Base-by-base conservation (phyloP, 2,797 vertebrate species). In the Chloroceryle amazona region DNA sequence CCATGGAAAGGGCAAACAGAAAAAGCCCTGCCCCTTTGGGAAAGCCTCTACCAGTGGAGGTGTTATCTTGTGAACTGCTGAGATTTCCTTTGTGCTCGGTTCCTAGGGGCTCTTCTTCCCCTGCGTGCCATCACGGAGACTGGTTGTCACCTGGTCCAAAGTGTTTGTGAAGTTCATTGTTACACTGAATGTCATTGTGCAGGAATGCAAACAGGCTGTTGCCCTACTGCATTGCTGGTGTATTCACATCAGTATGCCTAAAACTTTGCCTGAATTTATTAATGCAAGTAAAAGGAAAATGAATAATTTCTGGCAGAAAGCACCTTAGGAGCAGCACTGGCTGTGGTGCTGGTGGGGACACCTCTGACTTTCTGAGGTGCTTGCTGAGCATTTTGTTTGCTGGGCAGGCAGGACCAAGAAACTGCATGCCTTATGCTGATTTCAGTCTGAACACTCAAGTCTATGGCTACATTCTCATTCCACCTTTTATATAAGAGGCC, bases 101-200 rank as follows among this genome's bases (percentile, higher is more conserved):
- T 92, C 44, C 0, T 4, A 79, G 66, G 73, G 74, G 20, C 74
- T 93, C 42, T 68, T 42, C 71, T 66, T 89, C 33, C 78, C 54
- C 49, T 4, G 3, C 17, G 46, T 58, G 39, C 85, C 29, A 22
- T 80, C 81, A 71, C 31, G 82, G 46, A 68, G 35, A 54, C 49
- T 2, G 1, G 25, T 49, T 0, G 0, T 81, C 90, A 94, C 84
- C 87, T 89, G 93, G 74, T 57, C 62, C 55, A 23, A 72, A 84
- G 66, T 37, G 33, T 79, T 81, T 74, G 83, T 84, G 65, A 94
- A 87, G 81, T 94, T 94, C 95, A 93, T 67, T 0, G 0, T 33
- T 68, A 84, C 79, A 85, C 31, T 93, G 89, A 96, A 84, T 91
- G 62, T 89, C 70, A 61, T 47, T 71, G 62, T 67, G 21, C 61